Evolutionary conservation across 2,888 invertebrate species (phyloP).

Genomic region (Protophormia terraenovae): DNA sequence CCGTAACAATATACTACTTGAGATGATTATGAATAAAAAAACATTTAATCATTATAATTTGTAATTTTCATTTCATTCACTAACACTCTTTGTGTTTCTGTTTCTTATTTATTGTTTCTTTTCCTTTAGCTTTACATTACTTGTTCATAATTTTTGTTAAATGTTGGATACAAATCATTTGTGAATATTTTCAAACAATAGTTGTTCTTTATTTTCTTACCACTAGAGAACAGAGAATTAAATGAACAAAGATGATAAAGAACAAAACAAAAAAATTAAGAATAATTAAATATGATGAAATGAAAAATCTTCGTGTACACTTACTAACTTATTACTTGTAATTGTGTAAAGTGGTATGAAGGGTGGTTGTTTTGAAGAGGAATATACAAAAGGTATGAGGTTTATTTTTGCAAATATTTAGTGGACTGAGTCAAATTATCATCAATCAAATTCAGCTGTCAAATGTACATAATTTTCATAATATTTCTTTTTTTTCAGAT

Average conservation of each 20-base stretch:
- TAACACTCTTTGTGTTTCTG: not conserved
- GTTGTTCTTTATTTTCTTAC: not conserved
- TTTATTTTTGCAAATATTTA: not conserved
- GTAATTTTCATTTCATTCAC: not conserved
- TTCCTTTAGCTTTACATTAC: not conserved
- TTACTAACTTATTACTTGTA: not conserved
- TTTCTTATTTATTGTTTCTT: not conserved
- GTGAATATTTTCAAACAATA: not conserved
- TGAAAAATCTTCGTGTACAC: not conserved
- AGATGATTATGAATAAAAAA: not conserved
- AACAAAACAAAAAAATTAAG: not conserved
- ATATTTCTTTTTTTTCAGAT: not conserved
- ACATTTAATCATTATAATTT: conserved; percentile 8
- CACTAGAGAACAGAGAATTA: not conserved
- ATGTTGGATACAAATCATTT: not conserved
- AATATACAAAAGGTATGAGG: not conserved
- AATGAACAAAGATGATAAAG: not conserved
- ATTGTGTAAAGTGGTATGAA: not conserved
- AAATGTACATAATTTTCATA: not conserved
- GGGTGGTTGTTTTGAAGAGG: not conserved
- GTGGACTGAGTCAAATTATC: not conserved
- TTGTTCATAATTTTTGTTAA: not conserved
- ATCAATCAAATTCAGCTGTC: conserved; percentile 2
- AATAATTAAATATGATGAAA: not conserved
- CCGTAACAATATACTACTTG: not conserved